Percentiles rank a stretch among this genome's conserved stretches.
Evolutionary conservation across 2,113 vertebrate genomes (phyloP).

Genomic region (Emydocephalus ijimae): DNA sequence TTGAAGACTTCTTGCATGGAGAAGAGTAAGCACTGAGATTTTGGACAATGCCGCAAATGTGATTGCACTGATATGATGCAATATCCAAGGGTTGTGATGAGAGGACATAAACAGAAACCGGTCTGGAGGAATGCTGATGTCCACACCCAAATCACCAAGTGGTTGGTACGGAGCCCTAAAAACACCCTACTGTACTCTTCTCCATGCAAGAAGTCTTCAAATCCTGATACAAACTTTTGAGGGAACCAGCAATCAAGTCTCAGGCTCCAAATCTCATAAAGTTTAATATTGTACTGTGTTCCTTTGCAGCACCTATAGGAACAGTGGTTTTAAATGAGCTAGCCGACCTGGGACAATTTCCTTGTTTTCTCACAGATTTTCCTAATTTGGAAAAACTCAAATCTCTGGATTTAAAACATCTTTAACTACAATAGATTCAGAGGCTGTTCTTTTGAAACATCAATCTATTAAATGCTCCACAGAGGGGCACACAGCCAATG

Average conservation of each 20-base stretch:
- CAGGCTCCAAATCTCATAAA: background rate
- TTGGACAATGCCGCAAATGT: no score
- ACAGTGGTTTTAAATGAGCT: background rate
- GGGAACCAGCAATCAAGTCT: background rate
- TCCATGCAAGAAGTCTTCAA: background rate
- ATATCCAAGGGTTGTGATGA: no score
- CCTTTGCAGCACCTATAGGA: background rate
- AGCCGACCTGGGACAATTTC: background rate
- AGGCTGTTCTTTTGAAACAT: background rate
- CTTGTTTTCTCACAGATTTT: background rate
- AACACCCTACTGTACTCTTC: background rate
- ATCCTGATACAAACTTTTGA: background rate
- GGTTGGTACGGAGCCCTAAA: no score
- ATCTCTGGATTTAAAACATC: background rate
- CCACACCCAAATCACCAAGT: no score
- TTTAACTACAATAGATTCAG: background rate
- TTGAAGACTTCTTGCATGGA: no score
- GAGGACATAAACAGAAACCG: no score
- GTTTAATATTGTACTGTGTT: background rate
- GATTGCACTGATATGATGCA: no score
- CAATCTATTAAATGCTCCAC: background rate
- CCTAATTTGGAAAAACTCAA: background rate
- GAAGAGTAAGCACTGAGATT: no score
- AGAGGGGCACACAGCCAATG: no score
- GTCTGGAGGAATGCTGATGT: no score